Base-by-base conservation (phyloP, 2,888 invertebrate species). In the Fabriciana adippe region DNA sequence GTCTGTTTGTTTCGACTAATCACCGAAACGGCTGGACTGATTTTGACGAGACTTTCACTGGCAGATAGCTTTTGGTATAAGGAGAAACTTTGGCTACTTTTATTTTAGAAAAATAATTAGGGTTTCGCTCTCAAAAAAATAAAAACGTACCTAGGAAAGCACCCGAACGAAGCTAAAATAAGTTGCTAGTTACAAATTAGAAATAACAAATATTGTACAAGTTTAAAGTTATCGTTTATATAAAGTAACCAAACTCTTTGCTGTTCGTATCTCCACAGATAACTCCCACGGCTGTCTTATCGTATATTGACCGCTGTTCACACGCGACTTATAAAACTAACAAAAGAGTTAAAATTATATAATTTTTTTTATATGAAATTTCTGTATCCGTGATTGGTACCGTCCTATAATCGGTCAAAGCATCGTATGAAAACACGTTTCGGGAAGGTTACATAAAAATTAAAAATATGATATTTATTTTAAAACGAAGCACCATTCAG, bases 241-340 rank as follows among this genome's bases (percentile, higher is more conserved):
- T 53, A 57, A 57, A 54, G 68, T 71, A 73, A 73, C 71, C 66
- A 68, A 72, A 69, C 70, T 73, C 64, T 70, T 65, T 68, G 55
- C 67, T 59, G 73, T 73, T 73, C 74, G 69, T 74, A 69, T 70
- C 74, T 64, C 66, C 45, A 65, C 64, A 75, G 81, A 81, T 81
- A 82, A 78, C 77, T 73, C 51, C 59, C 59, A 59, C 55, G 56
- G 72, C 68, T 53, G 60, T 21, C 67, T 78, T 82, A 82, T 82
- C 82, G 81, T 75, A 69, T 78, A 74, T 77, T 81, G 78, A 80
- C 80, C 80, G 77, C 59, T 64, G 64, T 67, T 73, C 71, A 73
- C 69, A 71, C 47, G 59, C 59, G 45, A 41, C 47, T 3, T 35
- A 50, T 51, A 48, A 61, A 47, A 41, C n/a, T 61, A 59, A 60